A percentile compares a stretch with the other conserved stretches of the same genome.
Conservation (phyloP, 2,888 invertebrate species). For the Aproaerema taeniolella region DNA sequence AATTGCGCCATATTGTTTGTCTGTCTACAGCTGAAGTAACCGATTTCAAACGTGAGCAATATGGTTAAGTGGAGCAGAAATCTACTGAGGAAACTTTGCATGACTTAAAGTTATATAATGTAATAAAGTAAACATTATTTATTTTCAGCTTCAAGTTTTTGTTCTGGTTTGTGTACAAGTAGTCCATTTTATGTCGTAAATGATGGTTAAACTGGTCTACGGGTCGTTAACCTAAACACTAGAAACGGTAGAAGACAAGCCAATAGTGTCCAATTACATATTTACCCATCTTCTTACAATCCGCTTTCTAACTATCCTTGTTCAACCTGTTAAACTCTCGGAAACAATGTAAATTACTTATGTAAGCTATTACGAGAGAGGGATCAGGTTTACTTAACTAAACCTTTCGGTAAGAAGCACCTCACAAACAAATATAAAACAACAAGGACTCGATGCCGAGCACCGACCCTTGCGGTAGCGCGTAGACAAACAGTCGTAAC, state of each 20-base stretch:
- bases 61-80: constrained; percentile 11
- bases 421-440: constrained; percentile 20
- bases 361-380: constrained; percentile 37
- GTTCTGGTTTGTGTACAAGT: too few relatives aligned
- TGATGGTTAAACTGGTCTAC: constrained; percentile 5
- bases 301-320: constrained; percentile 38
- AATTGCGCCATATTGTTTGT: constrained; percentile 20
- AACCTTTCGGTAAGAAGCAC: constrained; percentile 22
- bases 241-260: constrained; percentile 9
- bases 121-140: not conserved
- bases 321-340: constrained; percentile 34
- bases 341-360: constrained; percentile 47
- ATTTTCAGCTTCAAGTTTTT: too few relatives aligned
- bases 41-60: constrained; percentile 10
- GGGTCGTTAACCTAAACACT: constrained; percentile 4
- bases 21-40: constrained; percentile 1
- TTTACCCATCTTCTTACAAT: constrained; percentile 30
- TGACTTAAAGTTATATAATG: constrained; percentile 6
- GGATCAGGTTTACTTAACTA: constrained; percentile 46
- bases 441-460: constrained; percentile 29
- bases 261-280: constrained; percentile 18
- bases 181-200: too few relatives aligned
- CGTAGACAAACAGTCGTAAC: constrained; percentile 26
- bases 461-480: constrained; percentile 29
- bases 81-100: constrained; percentile 6